These are phyloP conservation scores for Philaenus spumarius DNA, from an alignment of 1,140 invertebrate genomes.

Conservation along the genomic window DNA sequence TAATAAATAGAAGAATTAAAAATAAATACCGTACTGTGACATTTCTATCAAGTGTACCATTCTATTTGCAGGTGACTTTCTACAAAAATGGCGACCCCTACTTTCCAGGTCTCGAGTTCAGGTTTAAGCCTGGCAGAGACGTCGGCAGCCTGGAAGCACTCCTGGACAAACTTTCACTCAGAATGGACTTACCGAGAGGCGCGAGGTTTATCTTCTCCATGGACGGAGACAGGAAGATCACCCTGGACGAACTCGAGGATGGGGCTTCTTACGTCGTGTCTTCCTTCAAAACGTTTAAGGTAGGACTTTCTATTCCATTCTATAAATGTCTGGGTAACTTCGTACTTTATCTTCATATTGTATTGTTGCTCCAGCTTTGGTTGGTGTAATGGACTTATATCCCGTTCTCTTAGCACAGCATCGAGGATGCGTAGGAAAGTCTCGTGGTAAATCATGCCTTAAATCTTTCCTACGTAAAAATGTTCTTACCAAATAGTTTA, in stretches of 20 bases:
- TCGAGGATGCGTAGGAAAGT: no score
- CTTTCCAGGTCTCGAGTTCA: slow-evolving; percentile 80
- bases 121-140: slow-evolving; percentile 81
- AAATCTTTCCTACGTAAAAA: no score
- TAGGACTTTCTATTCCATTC: slow-evolving; percentile 40
- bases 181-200: slow-evolving; percentile 75
- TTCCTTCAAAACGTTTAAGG: slow-evolving; percentile 87
- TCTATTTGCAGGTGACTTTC: slow-evolving; percentile 63
- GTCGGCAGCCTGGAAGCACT: slow-evolving; percentile 81
- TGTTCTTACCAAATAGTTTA: no score
- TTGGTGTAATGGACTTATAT: no score
- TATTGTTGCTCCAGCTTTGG: no score
- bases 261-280: slow-evolving; percentile 88
- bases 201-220: slow-evolving; percentile 83
- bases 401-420: no score
- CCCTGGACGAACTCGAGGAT: slow-evolving; percentile 80
- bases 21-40: no score
- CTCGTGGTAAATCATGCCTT: no score
- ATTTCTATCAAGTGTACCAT: no score
- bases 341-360: no score
- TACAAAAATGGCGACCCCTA: slow-evolving; percentile 91
- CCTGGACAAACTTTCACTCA: slow-evolving; percentile 72
- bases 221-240: slow-evolving; percentile 76
- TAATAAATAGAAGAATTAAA: no score
- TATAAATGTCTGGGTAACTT: no score